These are phyloP conservation scores for Lasioglossum albipes DNA, from an alignment of 1,140 invertebrate genomes.

Conservation along the genomic window DNA sequence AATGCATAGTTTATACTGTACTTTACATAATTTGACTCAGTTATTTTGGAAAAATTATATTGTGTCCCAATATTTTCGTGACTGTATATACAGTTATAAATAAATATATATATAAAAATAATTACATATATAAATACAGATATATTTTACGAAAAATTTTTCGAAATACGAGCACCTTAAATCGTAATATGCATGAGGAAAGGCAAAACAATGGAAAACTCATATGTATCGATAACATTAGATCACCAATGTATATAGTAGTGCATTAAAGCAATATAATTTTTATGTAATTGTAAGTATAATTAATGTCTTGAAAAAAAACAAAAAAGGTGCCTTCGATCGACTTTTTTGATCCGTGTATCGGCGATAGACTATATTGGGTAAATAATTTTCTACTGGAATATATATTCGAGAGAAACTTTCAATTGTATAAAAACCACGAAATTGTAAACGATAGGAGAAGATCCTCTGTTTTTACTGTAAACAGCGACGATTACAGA, in stretches of 20 bases:
- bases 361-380: conserved; percentile 32
- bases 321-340: conserved; percentile 74
- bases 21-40: too few relatives aligned
- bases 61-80: too few relatives aligned
- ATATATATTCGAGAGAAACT: too few relatives aligned
- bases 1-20: too few relatives aligned
- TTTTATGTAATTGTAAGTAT: conserved; percentile 77
- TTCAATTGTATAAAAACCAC: conserved; percentile 3
- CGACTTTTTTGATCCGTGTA: conserved; percentile 51
- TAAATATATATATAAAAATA: conserved; percentile 15
- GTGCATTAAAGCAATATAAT: conserved; percentile 74
- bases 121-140: conserved; percentile 30
- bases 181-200: conserved; percentile 49
- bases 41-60: too few relatives aligned
- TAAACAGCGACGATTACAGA: not conserved
- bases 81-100: conserved; percentile 23
- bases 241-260: conserved; percentile 77
- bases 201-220: conserved; percentile 31
- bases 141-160: conserved; percentile 63
- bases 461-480: not conserved
- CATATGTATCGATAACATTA: conserved; percentile 64
- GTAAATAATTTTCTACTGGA: conserved; percentile 11
- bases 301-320: conserved; percentile 68
- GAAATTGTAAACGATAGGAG: not conserved
- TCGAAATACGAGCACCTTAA: conserved; percentile 60